Base-by-base conservation (phyloP, 2,888 invertebrate species). In the Tridacna crocea region DNA sequence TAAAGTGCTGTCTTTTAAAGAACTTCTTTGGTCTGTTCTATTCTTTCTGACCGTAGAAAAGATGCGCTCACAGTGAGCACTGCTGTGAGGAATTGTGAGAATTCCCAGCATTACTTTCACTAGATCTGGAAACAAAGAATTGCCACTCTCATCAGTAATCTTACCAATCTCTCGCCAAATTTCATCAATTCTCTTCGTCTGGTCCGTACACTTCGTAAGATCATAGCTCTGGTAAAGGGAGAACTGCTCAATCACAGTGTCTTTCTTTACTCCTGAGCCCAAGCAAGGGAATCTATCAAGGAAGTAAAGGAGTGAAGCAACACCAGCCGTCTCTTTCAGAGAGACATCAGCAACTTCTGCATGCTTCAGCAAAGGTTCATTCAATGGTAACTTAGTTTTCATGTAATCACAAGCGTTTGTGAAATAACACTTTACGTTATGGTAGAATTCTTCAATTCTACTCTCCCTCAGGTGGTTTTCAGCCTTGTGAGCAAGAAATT, bases 1-100 rank as follows among this genome's bases (percentile, higher is more conserved):
- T n/a, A 87, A 58, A 63, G 87, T 85, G 15, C 79, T 48, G 51
- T 83, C 77, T 19, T 48, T 22, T 13, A 85, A 48, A 60, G 22
- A 73, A 24, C 75, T 60, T 55, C 82, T 81, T 72, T 83, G 85
- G 4, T 87, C 85, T 51, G 85, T 88, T 63, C 73, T 75, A 75
- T 88, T 88, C 60, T 87, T 85, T 22, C 81, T 48, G 8, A 88
- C 86, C 63, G 75, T 70, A 17, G 84, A 87, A 63, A 89, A 89
- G 0, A 88, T 82, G 15, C 84, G 22, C 47, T 87, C 88, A 79
- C 89, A 86, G 48, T 83, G 84, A 15, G 87, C 83, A 83, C 80
- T 83, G 63, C 79, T 78, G 77, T 88, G 88, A 46, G 85, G 88
- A 2, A 88, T 86, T 15, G 84, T 88, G 61, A 88, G 26, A 61